Evolutionary conservation across 53 echinoderm and acorn worm species (phyloP).

Genomic region (Hippasteria phrygiana): DNA sequence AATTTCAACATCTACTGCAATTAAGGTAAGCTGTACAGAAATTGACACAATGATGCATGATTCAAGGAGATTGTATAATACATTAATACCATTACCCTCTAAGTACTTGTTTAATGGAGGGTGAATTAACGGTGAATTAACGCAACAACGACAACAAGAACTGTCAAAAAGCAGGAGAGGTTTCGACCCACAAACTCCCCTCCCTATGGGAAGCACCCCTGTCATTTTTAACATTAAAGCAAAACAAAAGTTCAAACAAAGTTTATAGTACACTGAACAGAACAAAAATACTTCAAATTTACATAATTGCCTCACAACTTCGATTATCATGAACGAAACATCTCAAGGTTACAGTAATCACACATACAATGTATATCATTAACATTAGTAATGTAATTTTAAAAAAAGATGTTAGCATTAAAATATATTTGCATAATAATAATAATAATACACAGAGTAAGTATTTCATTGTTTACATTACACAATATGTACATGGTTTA

Average conservation of each 20-base stretch:
- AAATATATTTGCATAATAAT: constrained; percentile 21
- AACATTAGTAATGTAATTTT: constrained; percentile 32
- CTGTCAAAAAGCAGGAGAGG: too few relatives aligned
- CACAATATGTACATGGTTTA: constrained; percentile 60
- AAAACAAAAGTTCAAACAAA: neutral
- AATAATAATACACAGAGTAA: neutral
- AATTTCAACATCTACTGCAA: neutral
- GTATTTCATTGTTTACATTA: constrained; percentile 44
- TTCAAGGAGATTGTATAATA: too few relatives aligned
- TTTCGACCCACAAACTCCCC: too few relatives aligned
- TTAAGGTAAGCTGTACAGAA: too few relatives aligned
- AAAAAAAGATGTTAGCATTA: constrained; percentile 13
- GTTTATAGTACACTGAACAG: neutral
- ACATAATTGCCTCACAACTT: constrained; percentile 23
- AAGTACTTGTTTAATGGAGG: too few relatives aligned
- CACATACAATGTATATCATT: constrained; percentile 22
- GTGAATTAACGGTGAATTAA: too few relatives aligned
- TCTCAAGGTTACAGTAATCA: neutral
- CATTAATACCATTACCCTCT: too few relatives aligned
- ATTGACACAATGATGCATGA: too few relatives aligned
- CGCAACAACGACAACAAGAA: too few relatives aligned
- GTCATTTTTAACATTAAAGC: neutral
- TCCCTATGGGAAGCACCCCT: too few relatives aligned
- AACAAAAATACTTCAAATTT: neutral
- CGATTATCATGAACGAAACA: neutral